Evolutionary conservation across 2,113 vertebrate species (phyloP).

Genomic region (Charina bottae): DNA sequence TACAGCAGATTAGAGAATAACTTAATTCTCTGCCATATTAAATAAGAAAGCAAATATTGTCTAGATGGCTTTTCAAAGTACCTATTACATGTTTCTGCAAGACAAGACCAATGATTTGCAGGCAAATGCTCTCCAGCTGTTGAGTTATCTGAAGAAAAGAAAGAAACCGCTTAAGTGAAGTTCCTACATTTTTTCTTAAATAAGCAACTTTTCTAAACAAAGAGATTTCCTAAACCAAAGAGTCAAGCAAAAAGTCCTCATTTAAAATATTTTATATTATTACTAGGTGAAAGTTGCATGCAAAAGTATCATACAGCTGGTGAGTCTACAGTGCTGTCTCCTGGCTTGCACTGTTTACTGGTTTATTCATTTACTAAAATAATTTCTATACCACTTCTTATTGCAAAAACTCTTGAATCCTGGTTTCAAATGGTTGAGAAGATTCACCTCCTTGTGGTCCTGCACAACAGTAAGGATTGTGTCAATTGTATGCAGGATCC

Average conservation of each 20-base stretch:
- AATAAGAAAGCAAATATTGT: background rate
- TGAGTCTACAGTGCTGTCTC: background rate
- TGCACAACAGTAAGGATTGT: slow-evolving; percentile 95
- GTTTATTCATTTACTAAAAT: background rate
- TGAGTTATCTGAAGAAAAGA: slow-evolving; percentile 86
- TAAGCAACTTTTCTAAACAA: slow-evolving; percentile 21
- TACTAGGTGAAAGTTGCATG: background rate
- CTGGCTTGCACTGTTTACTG: background rate
- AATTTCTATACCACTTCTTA: background rate
- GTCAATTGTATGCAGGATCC: slow-evolving; percentile 94
- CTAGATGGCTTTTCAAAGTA: slow-evolving; percentile 67
- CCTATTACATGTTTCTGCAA: slow-evolving; percentile 97
- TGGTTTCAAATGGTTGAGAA: slow-evolving; percentile 17
- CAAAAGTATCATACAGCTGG: background rate
- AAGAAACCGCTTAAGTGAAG: slow-evolving; percentile 42
- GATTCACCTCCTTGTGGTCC: slow-evolving; percentile 90
- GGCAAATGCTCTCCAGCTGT: slow-evolving; percentile 93
- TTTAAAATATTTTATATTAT: background rate
- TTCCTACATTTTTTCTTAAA: background rate
- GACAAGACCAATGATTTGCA: slow-evolving; percentile 95
- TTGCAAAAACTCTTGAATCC: background rate
- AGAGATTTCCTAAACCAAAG: slow-evolving; percentile 2
- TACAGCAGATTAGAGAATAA: background rate
- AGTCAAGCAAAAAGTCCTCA: background rate
- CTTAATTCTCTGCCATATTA: background rate